Evolutionary conservation across 2,113 vertebrate species (phyloP), one percentile per base, ranked within the genome.

Genomic region (Mormyrus lacerda): DNA sequence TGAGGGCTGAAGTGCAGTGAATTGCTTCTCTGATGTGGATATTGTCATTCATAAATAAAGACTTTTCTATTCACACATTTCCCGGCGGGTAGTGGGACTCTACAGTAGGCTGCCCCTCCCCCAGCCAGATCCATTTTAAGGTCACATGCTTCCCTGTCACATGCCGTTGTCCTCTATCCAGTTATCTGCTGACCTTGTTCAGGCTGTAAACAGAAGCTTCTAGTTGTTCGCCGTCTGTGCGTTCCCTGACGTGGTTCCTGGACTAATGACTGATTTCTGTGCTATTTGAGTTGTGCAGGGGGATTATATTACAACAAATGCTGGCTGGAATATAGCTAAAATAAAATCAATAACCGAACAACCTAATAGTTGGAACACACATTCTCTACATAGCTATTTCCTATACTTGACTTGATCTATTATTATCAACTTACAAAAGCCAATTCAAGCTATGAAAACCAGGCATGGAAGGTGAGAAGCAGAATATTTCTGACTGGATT

Each of bases 11-110:
- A 42, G 73, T 79, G 17, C 73, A 39, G 73, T 79, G 35, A 2
- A 42, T 39, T 42, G 15, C 35, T 79, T 42, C 35, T 79, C 17
- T 79, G 31, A 42, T 42, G 35, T 42, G 31, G 35, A 42, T 79
- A 79, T 79, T 42, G 35, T 79, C 73, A 79, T 79, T 79, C 73
- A 79, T 79, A 79, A 79, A 79, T 79, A 79, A 79, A 79, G 35
- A 15, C 73, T 79, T 39, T 19, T 17, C 35, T 79, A 79, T 79
- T 39, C 73, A 42, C 31, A 79, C 73, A 19, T 79, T 79, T 79
- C 35, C 73, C 35, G 17, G 73, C 13, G 35, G 73, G 73, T 19
- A 79, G 73, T 79, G 35, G 73, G 13, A 39, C 35, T 31, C 11
- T 76, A 39, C 13, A 15, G 31, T 76, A 39, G 27, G 31, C 35